Conservation (phyloP, 1,140 invertebrate species). For the Aphaenogaster floridana region DNA sequence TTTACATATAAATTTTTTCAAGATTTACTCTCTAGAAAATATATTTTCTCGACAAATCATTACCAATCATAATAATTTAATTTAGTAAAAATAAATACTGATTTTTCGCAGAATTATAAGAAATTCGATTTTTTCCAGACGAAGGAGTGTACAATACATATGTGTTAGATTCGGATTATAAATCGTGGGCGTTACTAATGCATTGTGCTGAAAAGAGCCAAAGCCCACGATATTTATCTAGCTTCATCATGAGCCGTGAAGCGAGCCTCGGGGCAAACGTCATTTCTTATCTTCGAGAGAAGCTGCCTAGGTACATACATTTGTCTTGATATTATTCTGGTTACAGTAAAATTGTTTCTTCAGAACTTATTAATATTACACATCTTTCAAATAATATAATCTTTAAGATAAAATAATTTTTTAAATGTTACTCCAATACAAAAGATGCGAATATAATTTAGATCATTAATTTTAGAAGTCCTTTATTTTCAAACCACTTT, state of each 20-base stretch:
- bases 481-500: background rate
- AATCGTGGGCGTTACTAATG: constrained; percentile 92
- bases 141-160: constrained; percentile 96
- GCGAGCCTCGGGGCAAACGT: constrained; percentile 88
- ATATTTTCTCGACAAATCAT: background rate
- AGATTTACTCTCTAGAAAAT: background rate
- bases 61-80: constrained; percentile 42
- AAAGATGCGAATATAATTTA: constrained; percentile 5
- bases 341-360: constrained; percentile 26
- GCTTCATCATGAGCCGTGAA: constrained; percentile 93
- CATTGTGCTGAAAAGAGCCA: constrained; percentile 95
- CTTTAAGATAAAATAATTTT: background rate
- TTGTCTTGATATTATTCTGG: constrained; percentile 11
- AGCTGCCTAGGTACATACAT: constrained; percentile 86
- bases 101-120: background rate
- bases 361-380: background rate
- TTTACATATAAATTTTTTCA: background rate
- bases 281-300: constrained; percentile 88
- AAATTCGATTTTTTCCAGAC: constrained; percentile 87
- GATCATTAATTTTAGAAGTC: background rate
- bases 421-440: background rate
- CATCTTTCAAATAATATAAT: background rate
- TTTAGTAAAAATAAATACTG: background rate
- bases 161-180: constrained; percentile 94
- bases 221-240: constrained; percentile 92